Base-by-base conservation (phyloP, 2,888 invertebrate species). In the Melolontha melolontha region DNA sequence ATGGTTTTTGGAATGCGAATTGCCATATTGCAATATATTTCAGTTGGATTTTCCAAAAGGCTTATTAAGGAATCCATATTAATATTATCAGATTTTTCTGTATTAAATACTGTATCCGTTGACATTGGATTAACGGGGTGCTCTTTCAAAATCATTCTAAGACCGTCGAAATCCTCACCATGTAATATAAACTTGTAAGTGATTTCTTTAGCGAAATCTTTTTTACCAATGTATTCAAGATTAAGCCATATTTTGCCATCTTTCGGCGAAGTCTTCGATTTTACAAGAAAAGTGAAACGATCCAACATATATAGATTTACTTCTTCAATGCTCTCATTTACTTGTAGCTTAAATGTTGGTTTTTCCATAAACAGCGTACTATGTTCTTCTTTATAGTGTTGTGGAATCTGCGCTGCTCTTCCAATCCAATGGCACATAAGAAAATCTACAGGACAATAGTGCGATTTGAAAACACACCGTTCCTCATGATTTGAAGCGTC, bases 111-210 rank as follows among this genome's bases (percentile, higher is more conserved):
- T 40, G 54, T 47, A 12, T 52, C 16, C 1, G 44, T 7, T 14
- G 65, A 62, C 11, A 59, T 22, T 2, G 12, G 16, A 27, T 27
- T 41, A 10, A 62, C 49, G 12, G 52, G 47, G 14, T 47, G 62
- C 17, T 62, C 66, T 54, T 63, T 66, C 22, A 69, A 14, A 8
- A 66, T 54, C 41, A 62, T 66, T 29, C 62, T 50, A 44, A 62
- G 40, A 5, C 62, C 66, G 16, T 65, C 29, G 10, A 17, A 7
- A 11, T 65, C 62, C 27, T 52, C 50, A 5, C 59, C 62, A 34
- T 69, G 69, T n/a, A 69, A 66, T 40, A 62, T 63, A 44, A 69
- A n/a, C 47, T 69, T 69, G 47, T 69, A 69, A 6, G 40, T 66
- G 12, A 69, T 65, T 11, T 57, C 44, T 6, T 34, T 14, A 12